Evolutionary conservation across 2,113 vertebrate genomes (phyloP).

Genomic region (Aphyosemion australe): DNA sequence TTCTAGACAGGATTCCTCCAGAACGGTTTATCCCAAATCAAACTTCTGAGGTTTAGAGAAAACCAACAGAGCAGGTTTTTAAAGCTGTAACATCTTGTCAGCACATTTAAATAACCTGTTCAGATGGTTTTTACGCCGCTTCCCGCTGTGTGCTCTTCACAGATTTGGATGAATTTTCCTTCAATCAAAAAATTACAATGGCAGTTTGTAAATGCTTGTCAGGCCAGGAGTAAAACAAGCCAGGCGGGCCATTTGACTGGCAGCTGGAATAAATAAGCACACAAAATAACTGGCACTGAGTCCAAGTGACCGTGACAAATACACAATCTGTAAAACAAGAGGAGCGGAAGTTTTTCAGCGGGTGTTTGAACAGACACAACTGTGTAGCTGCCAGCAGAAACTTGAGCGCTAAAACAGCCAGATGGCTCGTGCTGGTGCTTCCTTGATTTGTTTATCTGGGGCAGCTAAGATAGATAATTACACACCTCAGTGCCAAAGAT

Average conservation of each 20-base stretch:
- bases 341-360: conserved; percentile 43
- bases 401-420: conserved; percentile 56
- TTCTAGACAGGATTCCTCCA: not conserved
- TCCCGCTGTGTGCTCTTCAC: not conserved
- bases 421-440: conserved; percentile 61
- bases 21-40: not conserved
- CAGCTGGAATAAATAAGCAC: conserved; percentile 52
- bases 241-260: conserved; percentile 52
- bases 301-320: conserved; percentile 70
- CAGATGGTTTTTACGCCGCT: conserved; percentile 1
- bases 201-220: conserved; percentile 33
- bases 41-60: not conserved
- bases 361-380: conserved; percentile 54
- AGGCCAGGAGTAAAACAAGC: conserved; percentile 33
- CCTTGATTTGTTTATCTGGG: conserved; percentile 58
- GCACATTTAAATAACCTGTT: conserved; percentile 7
- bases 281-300: conserved; percentile 32
- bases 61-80: not conserved
- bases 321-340: conserved; percentile 67
- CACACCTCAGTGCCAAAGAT: conserved; percentile 47
- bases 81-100: conserved; percentile 2
- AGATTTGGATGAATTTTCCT: conserved; percentile 21
- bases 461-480: conserved; percentile 68
- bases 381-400: conserved; percentile 57
- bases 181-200: conserved; percentile 45